A percentile compares a stretch with the other conserved stretches of the same genome.
Conservation (phyloP, 2,113 vertebrate species). For the Cyprinus carpio region DNA sequence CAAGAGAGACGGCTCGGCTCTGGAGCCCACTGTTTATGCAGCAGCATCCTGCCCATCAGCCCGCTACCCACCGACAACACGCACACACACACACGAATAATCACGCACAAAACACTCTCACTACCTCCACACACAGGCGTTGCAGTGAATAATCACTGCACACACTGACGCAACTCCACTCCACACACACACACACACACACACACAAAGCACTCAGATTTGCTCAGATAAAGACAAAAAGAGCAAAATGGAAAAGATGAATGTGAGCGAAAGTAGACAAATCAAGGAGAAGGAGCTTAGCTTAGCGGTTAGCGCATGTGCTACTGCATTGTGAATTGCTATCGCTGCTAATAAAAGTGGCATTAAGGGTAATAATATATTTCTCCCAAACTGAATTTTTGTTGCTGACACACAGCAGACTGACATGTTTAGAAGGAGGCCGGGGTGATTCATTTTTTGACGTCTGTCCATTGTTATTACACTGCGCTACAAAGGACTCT, state of each 20-base stretch:
- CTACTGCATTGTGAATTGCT: background rate
- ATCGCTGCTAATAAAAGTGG: background rate
- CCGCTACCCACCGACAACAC: background rate
- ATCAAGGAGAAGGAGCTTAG: background rate
- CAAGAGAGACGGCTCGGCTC: slow-evolving; percentile 24
- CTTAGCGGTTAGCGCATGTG: background rate
- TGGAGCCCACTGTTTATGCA: slow-evolving; percentile 38
- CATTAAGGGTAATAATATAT: background rate
- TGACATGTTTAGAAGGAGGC: background rate
- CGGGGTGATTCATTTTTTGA: slow-evolving; percentile 35
- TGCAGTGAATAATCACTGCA: slow-evolving; percentile 5
- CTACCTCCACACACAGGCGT: background rate
- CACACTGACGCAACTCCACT: background rate
- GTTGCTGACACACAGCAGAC: background rate
- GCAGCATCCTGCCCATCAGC: slow-evolving; percentile 3
- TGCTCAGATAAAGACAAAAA: background rate
- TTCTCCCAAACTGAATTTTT: background rate
- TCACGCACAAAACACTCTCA: background rate
- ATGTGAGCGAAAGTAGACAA: background rate
- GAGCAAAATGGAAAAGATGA: background rate
- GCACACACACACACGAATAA: background rate
- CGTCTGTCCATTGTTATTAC: slow-evolving; percentile 13
- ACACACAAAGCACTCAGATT: background rate
- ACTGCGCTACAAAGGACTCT: slow-evolving; percentile 7
- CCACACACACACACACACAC: background rate